A percentile compares a stretch with the other conserved stretches of the same genome.
phyloP scores from a whole-genome alignment of 1,140 invertebrate genomes.

The Gryon sp. region DNA sequence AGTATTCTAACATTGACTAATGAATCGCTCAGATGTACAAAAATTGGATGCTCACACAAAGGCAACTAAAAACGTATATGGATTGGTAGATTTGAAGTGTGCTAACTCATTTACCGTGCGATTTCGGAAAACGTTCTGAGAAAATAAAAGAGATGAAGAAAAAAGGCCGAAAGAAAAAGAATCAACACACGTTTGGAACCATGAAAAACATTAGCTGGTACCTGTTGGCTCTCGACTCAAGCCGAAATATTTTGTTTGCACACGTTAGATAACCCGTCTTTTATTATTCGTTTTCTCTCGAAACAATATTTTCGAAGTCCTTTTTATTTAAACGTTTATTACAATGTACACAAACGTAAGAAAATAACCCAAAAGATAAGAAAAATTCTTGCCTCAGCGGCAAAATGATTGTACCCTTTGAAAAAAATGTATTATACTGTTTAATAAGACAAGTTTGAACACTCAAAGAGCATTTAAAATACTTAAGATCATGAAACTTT shows the following conservation, averaged over 20 bases:
- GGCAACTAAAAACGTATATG: not conserved
- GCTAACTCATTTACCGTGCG: constrained; percentile 42
- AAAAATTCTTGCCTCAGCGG: not conserved
- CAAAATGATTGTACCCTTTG: constrained; percentile 9
- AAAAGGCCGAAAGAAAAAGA: not conserved
- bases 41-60: constrained; percentile 22
- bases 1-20: constrained; percentile 18
- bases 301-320: constrained; percentile 9
- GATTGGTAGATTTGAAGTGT: constrained; percentile 3
- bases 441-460: constrained; percentile 10
- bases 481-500: not conserved
- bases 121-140: constrained; percentile 44
- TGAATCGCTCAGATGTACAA: constrained; percentile 21
- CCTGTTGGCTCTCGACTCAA: constrained; percentile 8
- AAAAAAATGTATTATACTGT: constrained; percentile 18
- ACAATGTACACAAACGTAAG: constrained; percentile 28
- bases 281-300: constrained; percentile 13
- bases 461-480: constrained; percentile 9
- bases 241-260: constrained; percentile 21
- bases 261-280: constrained; percentile 36
- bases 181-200: constrained; percentile 4
- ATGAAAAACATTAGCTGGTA: constrained; percentile 13
- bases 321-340: constrained; percentile 29
- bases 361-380: constrained; percentile 15
- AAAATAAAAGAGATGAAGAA: constrained; percentile 26